Evolutionary conservation across 1,140 invertebrate genomes (phyloP), one percentile per base, ranked within the genome.

Genomic region (Drosophila triauraria): DNA sequence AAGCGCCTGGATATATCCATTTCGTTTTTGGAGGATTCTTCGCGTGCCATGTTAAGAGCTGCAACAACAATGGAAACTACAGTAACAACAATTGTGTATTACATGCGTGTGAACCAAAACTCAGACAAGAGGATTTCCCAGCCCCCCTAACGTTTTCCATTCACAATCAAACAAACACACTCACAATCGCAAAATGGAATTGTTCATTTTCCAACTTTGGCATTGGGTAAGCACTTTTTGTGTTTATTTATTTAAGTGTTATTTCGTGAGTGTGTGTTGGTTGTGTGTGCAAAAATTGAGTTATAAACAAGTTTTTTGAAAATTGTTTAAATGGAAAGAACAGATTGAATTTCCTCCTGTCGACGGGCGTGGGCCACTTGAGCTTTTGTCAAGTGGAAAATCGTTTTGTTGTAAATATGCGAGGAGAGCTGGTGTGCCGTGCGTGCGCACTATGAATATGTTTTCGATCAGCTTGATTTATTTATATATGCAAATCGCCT

Each of bases 191-290:
- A 80, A 67, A 80, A 80, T 80, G 78, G 78, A 80, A 80, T 80
- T 80, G 78, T 80, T 80, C 70, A 68, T 61, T 69, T 80, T 44
- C 57, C 64, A 85, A 80, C 80, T 86, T 82, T 82, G 58, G 72
- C 63, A 58, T 61, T 75, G 76, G 63, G 27, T 69, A 72, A 72
- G 82, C 75, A 70, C 69, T 87, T 77, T 75, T 81, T 88, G 80
- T 88, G 85, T 88, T 90, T 88, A 88, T 88, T 88, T 88, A 90
- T 88, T 88, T 88, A 88, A 88, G 85, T 88, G 85, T 88, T 88
- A 88, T 88, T 90, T 81, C 85, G 74, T 58, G 48, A 13, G n/a
- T 27, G 25, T 17, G 23, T 15, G 13, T 35, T 15, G 27, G 20
- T 46, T 63, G 67, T 70, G 65, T 58, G 44, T 48, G 70, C 68